A percentile compares a stretch with the other conserved stretches of the same genome.
Conservation (phyloP, 2,888 invertebrate species). For the Petrolisthes manimaculis region DNA sequence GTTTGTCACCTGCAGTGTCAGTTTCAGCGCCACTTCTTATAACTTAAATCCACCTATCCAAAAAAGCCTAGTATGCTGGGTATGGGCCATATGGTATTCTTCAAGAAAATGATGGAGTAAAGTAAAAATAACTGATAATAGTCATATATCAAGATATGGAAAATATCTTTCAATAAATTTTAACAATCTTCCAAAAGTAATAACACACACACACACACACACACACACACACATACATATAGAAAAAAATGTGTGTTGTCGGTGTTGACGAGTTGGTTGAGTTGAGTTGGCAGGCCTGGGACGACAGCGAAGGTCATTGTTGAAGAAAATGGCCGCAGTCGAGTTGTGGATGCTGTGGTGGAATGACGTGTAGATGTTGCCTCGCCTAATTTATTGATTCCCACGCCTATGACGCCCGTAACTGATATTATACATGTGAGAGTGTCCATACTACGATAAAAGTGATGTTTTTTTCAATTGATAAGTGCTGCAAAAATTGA, state of each 20-base stretch:
- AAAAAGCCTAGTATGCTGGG: not conserved
- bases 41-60: not conserved
- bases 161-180: not conserved
- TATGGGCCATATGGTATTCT: not conserved
- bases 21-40: not conserved
- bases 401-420: slow-evolving; percentile 27
- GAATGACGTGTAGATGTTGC: slow-evolving; percentile 29
- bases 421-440: not conserved
- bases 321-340: slow-evolving; percentile 38
- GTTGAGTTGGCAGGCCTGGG: slow-evolving; percentile 9
- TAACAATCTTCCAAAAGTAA: not conserved
- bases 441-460: not conserved
- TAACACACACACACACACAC: slow-evolving; percentile 17
- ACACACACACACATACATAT: slow-evolving; percentile 13
- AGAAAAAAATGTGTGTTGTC: not conserved
- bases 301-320: not conserved
- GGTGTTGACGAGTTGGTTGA: not conserved
- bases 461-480: not conserved
- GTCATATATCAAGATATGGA: not conserved
- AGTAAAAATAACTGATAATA: not conserved
- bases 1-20: not conserved
- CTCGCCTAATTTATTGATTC: slow-evolving; percentile 36
- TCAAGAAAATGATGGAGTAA: not conserved
- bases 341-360: slow-evolving; percentile 13
- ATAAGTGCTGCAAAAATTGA: not conserved